Base-by-base conservation (phyloP, 2,888 invertebrate genomes). In the Acronicta alni region DNA sequence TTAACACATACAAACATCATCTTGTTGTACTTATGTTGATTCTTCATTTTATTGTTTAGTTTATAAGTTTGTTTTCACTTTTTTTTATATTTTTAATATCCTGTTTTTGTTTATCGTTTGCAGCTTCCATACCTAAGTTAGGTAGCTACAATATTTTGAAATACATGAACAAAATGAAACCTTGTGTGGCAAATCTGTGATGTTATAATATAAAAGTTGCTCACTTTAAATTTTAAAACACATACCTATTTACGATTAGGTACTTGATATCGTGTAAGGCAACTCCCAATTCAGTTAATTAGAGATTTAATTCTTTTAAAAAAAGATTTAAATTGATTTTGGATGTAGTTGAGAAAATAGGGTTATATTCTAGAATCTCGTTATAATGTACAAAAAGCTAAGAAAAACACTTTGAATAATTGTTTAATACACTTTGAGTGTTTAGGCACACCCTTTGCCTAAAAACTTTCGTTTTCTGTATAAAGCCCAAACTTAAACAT, bases 141-240 rank as follows among this genome's bases (percentile, higher is more conserved):
- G 60, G 63, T 69, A 71, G 37, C 47, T 62, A 53, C 48, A 26
- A 61, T 45, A 44, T 57, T 18, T 42, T 59, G 56, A 56, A 59
- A 56, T 53, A 42, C 23, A 39, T 57, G 51, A 60, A 67, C 64
- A 64, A 67, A 69, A 71, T 68, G 68, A 51, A 47, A 62, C 64
- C 55, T 61, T 18, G 47, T 66, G 58, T 64, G 62, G 69, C 62
- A 63, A 81, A 83, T 83, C 88, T 89, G 89, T 89, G 90, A 89
- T 89, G 67, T 84, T 81, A 79, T 82, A 79, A 79, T 82, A 79
- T 81, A 67, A 88, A 86, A 81, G 87, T 91, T 92, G 90, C 92
- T 92, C 91, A 92, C 80, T 90, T 87, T 73, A 86, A 87, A 88
- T 87, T 90, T 89, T 89, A 87, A 86, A 72, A 76, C 49, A 64